Evolutionary conservation across 2,113 vertebrate species (phyloP).

Genomic region (Chamaea fasciata): DNA sequence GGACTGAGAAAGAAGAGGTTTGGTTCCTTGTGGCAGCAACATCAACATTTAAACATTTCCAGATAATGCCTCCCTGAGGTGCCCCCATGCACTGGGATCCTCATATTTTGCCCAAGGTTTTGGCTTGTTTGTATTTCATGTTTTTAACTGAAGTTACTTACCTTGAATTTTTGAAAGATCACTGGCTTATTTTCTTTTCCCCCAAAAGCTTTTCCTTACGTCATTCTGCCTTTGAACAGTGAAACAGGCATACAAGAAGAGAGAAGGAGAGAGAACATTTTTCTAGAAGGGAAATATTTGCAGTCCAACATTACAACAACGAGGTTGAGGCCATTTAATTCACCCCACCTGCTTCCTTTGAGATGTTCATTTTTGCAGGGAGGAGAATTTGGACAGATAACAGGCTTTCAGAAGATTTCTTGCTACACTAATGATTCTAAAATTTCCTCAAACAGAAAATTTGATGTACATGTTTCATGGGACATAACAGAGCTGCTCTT

Average conservation of each 20-base stretch:
- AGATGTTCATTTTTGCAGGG: not conserved
- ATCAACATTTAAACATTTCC: not conserved
- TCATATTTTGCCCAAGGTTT: not conserved
- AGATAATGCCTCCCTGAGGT: accelerated
- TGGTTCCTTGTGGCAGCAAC: not conserved
- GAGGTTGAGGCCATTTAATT: not conserved
- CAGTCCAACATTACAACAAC: not conserved
- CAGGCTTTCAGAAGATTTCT: not conserved
- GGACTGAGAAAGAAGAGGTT: not conserved
- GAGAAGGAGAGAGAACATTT: not conserved
- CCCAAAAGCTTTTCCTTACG: not conserved
- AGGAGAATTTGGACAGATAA: not conserved
- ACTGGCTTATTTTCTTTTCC: not conserved
- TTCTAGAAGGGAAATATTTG: not conserved
- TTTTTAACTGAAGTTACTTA: not conserved
- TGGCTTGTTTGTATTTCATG: not conserved
- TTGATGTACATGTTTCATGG: not conserved
- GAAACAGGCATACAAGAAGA: not conserved
- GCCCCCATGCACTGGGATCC: not conserved
- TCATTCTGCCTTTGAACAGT: not conserved
- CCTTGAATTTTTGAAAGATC: not conserved
- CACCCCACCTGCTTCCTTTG: not conserved
- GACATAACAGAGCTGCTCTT: not conserved
- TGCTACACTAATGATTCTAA: not conserved
- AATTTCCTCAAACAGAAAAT: not conserved